phyloP scores from a whole-genome alignment of 1,140 invertebrate genomes.

The Monochamus saltuarius region DNA sequence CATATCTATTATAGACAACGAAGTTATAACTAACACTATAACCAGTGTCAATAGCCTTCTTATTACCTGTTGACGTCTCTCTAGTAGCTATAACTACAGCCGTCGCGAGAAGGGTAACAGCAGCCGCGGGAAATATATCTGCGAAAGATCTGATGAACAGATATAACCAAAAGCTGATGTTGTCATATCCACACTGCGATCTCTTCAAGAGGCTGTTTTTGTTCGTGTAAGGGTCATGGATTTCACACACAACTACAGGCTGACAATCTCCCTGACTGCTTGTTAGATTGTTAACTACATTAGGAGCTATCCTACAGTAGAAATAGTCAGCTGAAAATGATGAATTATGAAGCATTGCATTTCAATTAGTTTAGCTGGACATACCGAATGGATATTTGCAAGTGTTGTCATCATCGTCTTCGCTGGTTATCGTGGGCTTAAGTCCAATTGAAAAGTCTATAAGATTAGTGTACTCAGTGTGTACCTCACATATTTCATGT shows the following conservation, averaged over 20 bases:
- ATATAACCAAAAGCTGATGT: constrained; percentile 71
- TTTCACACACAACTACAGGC: constrained; percentile 66
- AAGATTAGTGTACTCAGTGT: constrained; percentile 58
- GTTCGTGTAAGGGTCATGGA: constrained; percentile 66
- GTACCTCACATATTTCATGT: constrained; percentile 60
- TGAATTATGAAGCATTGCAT: background rate
- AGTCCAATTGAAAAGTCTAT: constrained; percentile 58
- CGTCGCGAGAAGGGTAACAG: constrained; percentile 69
- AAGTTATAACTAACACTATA: background rate
- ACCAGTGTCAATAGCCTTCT: background rate
- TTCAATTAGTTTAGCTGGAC: background rate
- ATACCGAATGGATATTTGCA: constrained; percentile 48
- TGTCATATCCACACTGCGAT: constrained; percentile 67
- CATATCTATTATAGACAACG: too few relatives aligned
- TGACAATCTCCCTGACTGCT: constrained; percentile 53
- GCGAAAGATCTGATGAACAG: constrained; percentile 68
- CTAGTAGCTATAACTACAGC: constrained; percentile 77
- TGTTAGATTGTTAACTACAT: constrained; percentile 36
- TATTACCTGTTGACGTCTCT: constrained; percentile 70
- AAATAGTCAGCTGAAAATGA: constrained; percentile 55
- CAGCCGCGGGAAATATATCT: constrained; percentile 74
- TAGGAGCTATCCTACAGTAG: constrained; percentile 58
- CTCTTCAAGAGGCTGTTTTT: constrained; percentile 63
- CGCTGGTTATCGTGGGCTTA: constrained; percentile 49
- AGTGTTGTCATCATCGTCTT: constrained; percentile 51